A percentile compares a stretch with the other conserved stretches of the same genome.
These are phyloP conservation scores for Helobdella robusta DNA, from an alignment of 2,888 invertebrate species.

Conservation along the genomic window DNA sequence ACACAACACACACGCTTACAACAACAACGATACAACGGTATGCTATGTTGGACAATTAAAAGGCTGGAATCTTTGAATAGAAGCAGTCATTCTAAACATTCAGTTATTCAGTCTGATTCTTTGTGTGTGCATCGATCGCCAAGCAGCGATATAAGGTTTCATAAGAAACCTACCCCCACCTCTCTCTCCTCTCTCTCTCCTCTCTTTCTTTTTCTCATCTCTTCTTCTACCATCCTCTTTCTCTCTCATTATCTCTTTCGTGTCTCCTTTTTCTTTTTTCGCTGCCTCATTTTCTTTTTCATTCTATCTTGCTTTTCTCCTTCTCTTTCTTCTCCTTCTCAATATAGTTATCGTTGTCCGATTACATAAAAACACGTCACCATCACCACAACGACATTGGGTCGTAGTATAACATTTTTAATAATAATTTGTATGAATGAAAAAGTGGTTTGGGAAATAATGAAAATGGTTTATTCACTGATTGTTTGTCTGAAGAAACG, in stretches of 20 bases:
- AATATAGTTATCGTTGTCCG: no score
- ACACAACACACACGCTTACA: no score
- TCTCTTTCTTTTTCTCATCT: neutral
- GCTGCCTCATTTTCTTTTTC: neutral
- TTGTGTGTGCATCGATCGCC: neutral
- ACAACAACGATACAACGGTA: no score
- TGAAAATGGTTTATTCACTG: no score
- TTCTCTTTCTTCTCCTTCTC: neutral
- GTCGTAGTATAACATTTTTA: no score
- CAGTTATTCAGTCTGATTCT: neutral
- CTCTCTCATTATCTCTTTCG: neutral
- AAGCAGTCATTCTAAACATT: neutral
- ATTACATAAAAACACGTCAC: no score
- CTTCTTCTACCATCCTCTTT: neutral
- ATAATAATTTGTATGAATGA: no score
- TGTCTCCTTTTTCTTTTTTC: neutral
- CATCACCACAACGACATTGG: no score
- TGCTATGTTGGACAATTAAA: neutral
- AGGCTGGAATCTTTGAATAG: neutral
- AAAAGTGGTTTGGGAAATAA: no score
- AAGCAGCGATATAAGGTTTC: no score
- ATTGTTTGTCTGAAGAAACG: no score
- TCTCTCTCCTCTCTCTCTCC: neutral
- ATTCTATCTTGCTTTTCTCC: neutral
- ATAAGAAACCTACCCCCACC: no score